Base-by-base conservation (phyloP, 2,888 invertebrate species). In the Nomada lathburiana region DNA sequence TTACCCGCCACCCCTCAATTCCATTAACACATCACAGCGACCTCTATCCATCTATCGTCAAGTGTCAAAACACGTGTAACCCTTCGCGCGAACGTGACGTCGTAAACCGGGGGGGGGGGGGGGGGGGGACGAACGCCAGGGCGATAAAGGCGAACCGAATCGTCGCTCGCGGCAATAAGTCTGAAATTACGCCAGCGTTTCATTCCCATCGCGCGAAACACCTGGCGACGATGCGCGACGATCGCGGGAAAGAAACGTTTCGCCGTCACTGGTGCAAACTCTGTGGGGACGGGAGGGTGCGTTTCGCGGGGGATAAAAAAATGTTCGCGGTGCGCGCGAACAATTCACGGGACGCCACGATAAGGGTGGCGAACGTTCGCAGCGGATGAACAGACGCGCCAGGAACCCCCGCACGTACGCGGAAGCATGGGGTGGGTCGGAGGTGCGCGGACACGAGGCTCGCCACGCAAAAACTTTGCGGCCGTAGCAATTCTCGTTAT, bases 401-500 rank as follows among this genome's bases (percentile, higher is more conserved):
- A 0, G 29, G 29, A 5, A 52, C 50, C 20, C 36, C 42, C 26
- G 29, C 29, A 53, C 20, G 65, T 36, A 47, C 44, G 26, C 59
- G 42, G 59, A 44, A 36, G 57, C 29, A 20, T 36, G 47, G 63
- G 59, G 52, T 65, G 44, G 72, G 9, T 57, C 62, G 53, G 63
- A 72, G 80, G 64, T 85, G 86, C 77, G 85, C 78, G 80, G 87
- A 87, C 87, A 83, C 86, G 87, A 88, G 90, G 89, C 83, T 88
- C 86, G 80, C 77, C 79, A 53, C 83, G 81, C 29, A 29, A 88
- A 90, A 88, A 90, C 82, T 91, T 90, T 86, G 83, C 87, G 81
- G 83, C 72, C 85, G 83, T 87, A 90, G 90, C 91, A 90, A 91
- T 92, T 90, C 91, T 91, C 91, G 91, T 92, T 92, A 92, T 90